Percentiles rank a stretch among this genome's conserved stretches.
phyloP scores from a whole-genome alignment of 2,888 invertebrate species.

The Harpalus rubripes region DNA sequence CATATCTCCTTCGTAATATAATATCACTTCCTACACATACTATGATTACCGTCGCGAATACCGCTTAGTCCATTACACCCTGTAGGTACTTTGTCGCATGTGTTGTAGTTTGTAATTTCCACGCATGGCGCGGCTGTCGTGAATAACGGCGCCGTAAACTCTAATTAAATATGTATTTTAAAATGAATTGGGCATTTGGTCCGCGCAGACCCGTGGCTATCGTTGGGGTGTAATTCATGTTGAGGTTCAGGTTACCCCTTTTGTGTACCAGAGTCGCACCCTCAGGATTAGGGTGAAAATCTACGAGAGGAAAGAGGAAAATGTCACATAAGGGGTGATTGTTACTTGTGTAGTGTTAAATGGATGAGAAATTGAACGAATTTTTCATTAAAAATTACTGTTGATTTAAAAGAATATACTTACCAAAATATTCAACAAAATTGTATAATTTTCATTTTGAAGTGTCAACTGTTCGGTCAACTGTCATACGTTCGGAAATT shows the following conservation, averaged over 20 bases:
- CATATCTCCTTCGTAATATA: too few relatives aligned
- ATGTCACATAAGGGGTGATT: background rate
- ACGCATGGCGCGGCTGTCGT: conserved; percentile 11
- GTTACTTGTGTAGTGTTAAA: background rate
- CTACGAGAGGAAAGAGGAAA: background rate
- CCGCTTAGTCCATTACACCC: conserved; percentile 5
- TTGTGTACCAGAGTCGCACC: conserved; percentile 37
- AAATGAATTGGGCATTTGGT: conserved; percentile 66
- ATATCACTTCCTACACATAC: background rate
- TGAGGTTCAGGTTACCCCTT: conserved; percentile 11
- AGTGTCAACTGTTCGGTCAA: too few relatives aligned
- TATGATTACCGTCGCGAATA: background rate
- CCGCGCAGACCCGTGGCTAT: conserved; percentile 28
- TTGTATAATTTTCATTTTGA: too few relatives aligned
- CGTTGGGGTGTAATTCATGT: conserved; percentile 52
- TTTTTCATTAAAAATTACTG: background rate
- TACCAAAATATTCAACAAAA: too few relatives aligned
- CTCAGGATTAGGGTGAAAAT: conserved; percentile 41
- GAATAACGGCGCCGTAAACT: conserved; percentile 61
- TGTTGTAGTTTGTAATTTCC: conserved; percentile 65
- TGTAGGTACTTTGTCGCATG: conserved; percentile 50
- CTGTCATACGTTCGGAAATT: too few relatives aligned
- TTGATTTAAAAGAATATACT: too few relatives aligned
- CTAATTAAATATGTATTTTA: conserved; percentile 67
- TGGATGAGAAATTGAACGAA: background rate